Conservation (phyloP, 2,888 invertebrate species). For the Vanessa cardui region DNA sequence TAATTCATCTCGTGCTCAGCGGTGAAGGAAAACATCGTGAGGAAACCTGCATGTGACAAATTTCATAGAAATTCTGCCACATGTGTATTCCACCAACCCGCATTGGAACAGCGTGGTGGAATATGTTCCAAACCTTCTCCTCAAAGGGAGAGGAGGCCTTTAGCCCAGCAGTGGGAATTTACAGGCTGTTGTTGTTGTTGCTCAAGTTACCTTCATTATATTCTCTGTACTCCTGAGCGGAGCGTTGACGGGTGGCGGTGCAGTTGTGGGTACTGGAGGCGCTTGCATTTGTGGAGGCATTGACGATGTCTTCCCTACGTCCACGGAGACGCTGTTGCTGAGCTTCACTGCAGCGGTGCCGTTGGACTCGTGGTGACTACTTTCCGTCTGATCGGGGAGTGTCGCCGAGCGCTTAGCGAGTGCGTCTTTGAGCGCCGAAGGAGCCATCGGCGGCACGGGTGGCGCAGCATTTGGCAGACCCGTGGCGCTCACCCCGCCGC, state of each 20-base stretch:
- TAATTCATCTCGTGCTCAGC: too few relatives aligned
- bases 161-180: too few relatives aligned
- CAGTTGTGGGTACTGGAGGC: slow-evolving; percentile 71
- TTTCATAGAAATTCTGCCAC: too few relatives aligned
- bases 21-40: too few relatives aligned
- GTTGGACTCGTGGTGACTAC: slow-evolving; percentile 79
- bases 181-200: too few relatives aligned
- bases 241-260: slow-evolving; percentile 58
- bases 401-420: slow-evolving; percentile 74
- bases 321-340: slow-evolving; percentile 72
- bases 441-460: slow-evolving; percentile 74
- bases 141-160: too few relatives aligned
- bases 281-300: slow-evolving; percentile 75
- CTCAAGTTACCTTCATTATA: slow-evolving; percentile 69
- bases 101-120: too few relatives aligned
- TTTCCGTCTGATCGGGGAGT: slow-evolving; percentile 71
- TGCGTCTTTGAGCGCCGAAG: slow-evolving; percentile 79
- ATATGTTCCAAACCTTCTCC: too few relatives aligned
- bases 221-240: slow-evolving; percentile 76
- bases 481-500: slow-evolving; percentile 72
- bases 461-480: slow-evolving; percentile 69
- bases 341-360: slow-evolving; percentile 65
- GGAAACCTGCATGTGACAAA: too few relatives aligned
- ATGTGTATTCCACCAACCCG: too few relatives aligned
- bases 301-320: slow-evolving; percentile 67